Evolutionary conservation across 2,113 vertebrate genomes (phyloP).

Genomic region (Bos taurus): DNA sequence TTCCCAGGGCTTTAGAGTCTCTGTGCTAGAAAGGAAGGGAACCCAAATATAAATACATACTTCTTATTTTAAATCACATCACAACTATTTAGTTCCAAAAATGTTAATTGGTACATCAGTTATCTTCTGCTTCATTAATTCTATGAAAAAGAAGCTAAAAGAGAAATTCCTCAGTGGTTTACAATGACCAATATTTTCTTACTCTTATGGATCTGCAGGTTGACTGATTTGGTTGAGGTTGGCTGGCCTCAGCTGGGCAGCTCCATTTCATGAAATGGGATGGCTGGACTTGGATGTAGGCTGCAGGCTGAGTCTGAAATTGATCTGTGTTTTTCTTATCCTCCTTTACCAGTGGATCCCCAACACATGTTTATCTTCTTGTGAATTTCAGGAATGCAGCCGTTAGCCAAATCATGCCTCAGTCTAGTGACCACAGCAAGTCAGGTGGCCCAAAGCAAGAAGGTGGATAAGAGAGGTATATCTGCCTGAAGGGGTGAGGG

Average conservation of each 20-base stretch:
- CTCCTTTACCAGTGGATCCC: not conserved
- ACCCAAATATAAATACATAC: not conserved
- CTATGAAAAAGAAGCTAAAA: not conserved
- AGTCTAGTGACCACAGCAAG: not conserved
- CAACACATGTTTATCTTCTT: not conserved
- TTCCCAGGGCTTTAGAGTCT: not conserved
- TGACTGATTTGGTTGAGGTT: not conserved
- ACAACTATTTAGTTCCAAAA: not conserved
- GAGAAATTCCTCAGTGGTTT: not conserved
- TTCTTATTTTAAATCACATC: not conserved
- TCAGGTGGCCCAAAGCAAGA: not conserved
- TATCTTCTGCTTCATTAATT: not conserved
- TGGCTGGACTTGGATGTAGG: not conserved
- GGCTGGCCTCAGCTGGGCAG: not conserved
- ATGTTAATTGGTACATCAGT: not conserved
- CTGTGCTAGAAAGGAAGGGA: not conserved
- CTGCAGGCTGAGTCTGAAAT: not conserved
- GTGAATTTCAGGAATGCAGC: not conserved
- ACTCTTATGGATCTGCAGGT: not conserved
- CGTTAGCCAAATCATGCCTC: not conserved
- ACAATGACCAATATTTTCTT: not conserved
- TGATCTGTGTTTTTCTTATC: not conserved
- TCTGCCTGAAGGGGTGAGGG: not conserved
- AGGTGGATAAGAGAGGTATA: not conserved
- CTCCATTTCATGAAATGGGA: not conserved